A percentile compares a stretch with the other conserved stretches of the same genome.
Conservation (phyloP, 1,140 invertebrate species). For the Helicorthomorpha holstii region DNA sequence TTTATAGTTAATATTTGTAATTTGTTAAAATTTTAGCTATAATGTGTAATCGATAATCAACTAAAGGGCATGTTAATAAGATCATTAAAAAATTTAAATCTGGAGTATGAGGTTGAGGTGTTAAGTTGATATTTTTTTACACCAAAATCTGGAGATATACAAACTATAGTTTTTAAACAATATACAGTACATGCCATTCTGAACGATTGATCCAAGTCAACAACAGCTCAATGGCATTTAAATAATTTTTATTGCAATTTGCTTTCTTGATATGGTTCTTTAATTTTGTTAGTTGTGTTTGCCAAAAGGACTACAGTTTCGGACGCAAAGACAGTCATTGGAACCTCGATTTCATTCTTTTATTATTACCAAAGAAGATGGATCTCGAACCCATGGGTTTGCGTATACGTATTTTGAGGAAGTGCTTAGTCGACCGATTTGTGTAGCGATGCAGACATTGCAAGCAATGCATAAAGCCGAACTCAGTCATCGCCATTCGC, state of each 20-base stretch:
- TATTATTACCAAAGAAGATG: slow-evolving; percentile 91
- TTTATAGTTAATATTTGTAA: too few relatives aligned
- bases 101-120: too few relatives aligned
- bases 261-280: too few relatives aligned
- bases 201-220: not conserved
- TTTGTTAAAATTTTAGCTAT: too few relatives aligned
- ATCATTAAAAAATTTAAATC: too few relatives aligned
- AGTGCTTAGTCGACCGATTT: slow-evolving; percentile 76
- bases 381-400: slow-evolving; percentile 80
- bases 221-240: not conserved
- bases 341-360: slow-evolving; percentile 90
- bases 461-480: slow-evolving; percentile 87
- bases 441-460: slow-evolving; percentile 82
- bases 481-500: slow-evolving; percentile 29
- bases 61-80: too few relatives aligned
- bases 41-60: too few relatives aligned
- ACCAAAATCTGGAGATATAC: too few relatives aligned
- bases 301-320: slow-evolving; percentile 80
- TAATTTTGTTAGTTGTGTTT: slow-evolving; percentile 82
- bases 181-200: too few relatives aligned
- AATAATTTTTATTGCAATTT: slow-evolving; percentile 26
- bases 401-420: slow-evolving; percentile 91
- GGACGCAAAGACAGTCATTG: slow-evolving; percentile 79
- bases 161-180: too few relatives aligned
- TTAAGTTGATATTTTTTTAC: too few relatives aligned